Base-by-base conservation (phyloP, 2,888 invertebrate genomes). In the Hydriomena furcata region DNA sequence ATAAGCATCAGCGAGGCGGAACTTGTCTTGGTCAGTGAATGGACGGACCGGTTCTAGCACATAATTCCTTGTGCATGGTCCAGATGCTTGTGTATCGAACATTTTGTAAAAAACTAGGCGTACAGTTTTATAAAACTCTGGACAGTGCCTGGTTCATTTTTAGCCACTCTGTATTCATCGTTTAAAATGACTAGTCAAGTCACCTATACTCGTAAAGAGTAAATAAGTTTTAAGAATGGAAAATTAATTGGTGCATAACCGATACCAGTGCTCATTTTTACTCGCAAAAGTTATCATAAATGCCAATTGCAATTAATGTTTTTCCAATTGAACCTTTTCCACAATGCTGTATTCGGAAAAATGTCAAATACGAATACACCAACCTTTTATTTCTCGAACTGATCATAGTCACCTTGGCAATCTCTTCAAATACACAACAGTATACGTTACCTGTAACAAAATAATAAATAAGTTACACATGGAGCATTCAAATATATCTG, bases 1-100 rank as follows among this genome's bases (percentile, higher is more conserved):
- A 61, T 61, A 51, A 55, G 56, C 56, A 41, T 49, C 55, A 47
- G 53, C 52, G 52, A 61, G 57, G 50, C 51, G 53, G 57, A 55
- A 59, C 59, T 52, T 32, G 56, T 55, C 55, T 49, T 48, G 51
- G 27, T 17, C 44, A 30, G 52, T 59, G 59, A 61, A 61, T 59
- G 59, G 55, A 55, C 37, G 8, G 48, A 61, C 61, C 61, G 59
- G 59, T 59, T 59, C 23, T 34, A 6, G 45, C 31, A 48, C 53
- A 55, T 49, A 41, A 45, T 21, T 55, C 11, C 44, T 44, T 36
- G 52, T 49, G 53, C 40, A 28, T 41, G 53, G 8, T 47, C 47
- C 28, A 46, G 31, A 42, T 52, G 28, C 40, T 48, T 12, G 36
- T 43, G 42, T 48, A 44, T 46, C 13, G 25, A 36, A 35, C 34